Percentiles rank a stretch among this genome's conserved stretches.
phyloP scores from a whole-genome alignment of 2,888 invertebrate species.

The Nowickia ferox region DNA sequence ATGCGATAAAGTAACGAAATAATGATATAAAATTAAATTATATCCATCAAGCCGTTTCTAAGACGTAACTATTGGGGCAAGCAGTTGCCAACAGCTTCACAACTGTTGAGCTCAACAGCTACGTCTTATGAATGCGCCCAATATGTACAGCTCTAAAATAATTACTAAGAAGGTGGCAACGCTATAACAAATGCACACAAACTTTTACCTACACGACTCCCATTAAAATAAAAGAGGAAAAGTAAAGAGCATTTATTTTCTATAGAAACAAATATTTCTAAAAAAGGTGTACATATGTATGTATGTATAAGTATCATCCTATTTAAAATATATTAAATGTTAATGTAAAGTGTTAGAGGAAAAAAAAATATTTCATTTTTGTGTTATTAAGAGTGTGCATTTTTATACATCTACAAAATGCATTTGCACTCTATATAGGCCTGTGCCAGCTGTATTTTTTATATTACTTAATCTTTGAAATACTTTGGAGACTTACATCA shows the following conservation, averaged over 20 bases:
- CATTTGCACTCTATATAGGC: slow-evolving; percentile 57
- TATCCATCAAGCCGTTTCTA: no score
- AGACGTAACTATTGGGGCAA: no score
- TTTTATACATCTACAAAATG: slow-evolving; percentile 20
- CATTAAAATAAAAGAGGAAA: slow-evolving; percentile 38
- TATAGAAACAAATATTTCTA: slow-evolving; percentile 37
- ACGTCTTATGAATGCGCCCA: no score
- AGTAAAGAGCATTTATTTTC: slow-evolving; percentile 53
- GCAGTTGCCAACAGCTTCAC: no score
- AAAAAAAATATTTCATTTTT: slow-evolving; percentile 6
- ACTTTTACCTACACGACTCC: neutral
- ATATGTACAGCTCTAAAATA: no score
- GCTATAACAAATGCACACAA: neutral
- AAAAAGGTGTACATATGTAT: neutral
- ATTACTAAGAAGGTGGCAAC: no score
- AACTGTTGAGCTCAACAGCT: no score
- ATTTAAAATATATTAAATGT: neutral
- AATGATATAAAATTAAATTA: no score
- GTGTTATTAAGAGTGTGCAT: slow-evolving; percentile 17
- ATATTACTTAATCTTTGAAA: slow-evolving; percentile 6
- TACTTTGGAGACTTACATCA: neutral
- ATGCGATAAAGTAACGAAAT: no score
- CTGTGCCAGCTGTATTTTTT: slow-evolving; percentile 38
- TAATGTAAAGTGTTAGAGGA: neutral
- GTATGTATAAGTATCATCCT: neutral